Evolutionary conservation across 2,113 vertebrate species (phyloP).

Genomic region (Aegithalos caudatus): DNA sequence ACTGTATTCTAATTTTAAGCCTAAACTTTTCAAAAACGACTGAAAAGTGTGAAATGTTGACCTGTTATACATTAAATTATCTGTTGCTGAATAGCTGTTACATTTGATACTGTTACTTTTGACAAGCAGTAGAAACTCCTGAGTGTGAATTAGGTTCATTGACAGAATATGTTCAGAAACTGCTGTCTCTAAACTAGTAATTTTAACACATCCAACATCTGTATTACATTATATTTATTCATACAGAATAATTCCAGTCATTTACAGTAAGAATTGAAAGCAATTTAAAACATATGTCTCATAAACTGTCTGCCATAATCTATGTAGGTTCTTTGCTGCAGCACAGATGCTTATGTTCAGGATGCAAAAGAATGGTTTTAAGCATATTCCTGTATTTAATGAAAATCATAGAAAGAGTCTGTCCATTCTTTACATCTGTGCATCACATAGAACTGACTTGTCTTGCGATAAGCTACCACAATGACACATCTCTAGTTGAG

Average conservation of each 20-base stretch:
- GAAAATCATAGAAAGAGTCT: not conserved
- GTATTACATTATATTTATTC: conserved; percentile 7
- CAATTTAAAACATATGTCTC: conserved; percentile 40
- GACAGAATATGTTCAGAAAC: not conserved
- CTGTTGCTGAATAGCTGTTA: not conserved
- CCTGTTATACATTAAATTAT: not conserved
- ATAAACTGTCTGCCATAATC: not conserved
- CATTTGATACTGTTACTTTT: not conserved
- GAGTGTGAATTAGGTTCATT: not conserved
- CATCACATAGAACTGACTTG: not conserved
- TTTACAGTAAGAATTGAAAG: conserved; percentile 30
- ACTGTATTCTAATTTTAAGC: not conserved
- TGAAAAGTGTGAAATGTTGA: not conserved
- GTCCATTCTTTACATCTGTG: not conserved
- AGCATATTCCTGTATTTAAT: not conserved
- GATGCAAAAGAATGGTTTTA: not conserved
- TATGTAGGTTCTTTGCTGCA: not conserved
- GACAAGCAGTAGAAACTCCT: not conserved
- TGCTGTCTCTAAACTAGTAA: not conserved
- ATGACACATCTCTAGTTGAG: not conserved
- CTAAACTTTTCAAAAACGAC: not conserved
- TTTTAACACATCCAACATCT: conserved; percentile 25
- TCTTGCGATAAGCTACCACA: not conserved
- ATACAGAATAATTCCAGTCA: conserved; percentile 12
- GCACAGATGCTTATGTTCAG: not conserved